Base-by-base conservation (phyloP, 2,113 vertebrate genomes). In the Xenopus tropicalis region DNA sequence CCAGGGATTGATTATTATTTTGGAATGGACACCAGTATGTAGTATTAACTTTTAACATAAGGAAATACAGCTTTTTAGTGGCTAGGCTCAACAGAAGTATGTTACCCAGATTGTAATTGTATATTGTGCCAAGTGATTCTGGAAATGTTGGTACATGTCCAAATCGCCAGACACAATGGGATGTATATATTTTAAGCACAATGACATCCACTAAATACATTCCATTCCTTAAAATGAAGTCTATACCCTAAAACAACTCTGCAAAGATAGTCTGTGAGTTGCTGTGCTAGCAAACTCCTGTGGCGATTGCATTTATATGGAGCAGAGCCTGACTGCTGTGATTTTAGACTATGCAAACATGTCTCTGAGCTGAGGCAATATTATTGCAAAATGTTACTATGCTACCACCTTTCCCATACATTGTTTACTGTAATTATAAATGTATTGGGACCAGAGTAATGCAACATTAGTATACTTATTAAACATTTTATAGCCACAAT, bases 401-500 rank as follows among this genome's bases (percentile, higher is more conserved):
- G 58, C 58, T 14, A 59, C 57, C 63, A 59, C 23, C 20, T 25
- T 22, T 20, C 29, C 58, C 14, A 25, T 21, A 56, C 66, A 43
- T 51, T 59, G 46, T 76, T 69, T 61, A 54, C 73, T 54, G 73
- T 69, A 69, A 76, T 76, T 76, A 76, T 76, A 69, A 76, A 76
- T 69, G 58, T 69, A 69, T 76, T 63, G 66, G 73, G 66, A 69
- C 14, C 58, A 42, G 46, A 76, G 73, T 69, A 68, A 76, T 69
- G 58, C 58, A 42, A 54, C 65, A 59, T 75, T 16, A 56, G 58
- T 4, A 11, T 43, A 11, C 48, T 74, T 79, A 58, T 79, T 67
- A 69, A 74, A 48, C 14, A 20, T 14, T 73, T 83, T 81, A 62
- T 78, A 72, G 78, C 22, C 74, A 68, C 69, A 57, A 66, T 76